Base-by-base conservation (phyloP, 2,797 vertebrate genomes). In the Parauchenoglanis punctatus region DNA sequence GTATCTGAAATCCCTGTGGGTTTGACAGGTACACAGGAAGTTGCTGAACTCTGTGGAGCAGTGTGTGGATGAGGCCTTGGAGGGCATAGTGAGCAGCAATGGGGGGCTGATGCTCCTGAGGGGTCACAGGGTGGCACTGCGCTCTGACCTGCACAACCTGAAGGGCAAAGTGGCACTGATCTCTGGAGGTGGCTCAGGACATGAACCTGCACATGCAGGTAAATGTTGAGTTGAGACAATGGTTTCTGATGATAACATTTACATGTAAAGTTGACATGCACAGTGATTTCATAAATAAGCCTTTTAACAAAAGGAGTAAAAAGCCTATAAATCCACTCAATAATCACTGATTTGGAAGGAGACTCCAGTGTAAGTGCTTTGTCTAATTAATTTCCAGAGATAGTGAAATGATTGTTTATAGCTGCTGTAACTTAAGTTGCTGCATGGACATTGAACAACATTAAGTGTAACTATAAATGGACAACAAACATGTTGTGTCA, bases 141-240 rank as follows among this genome's bases (percentile, higher is more conserved):
- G 97, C 0, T 93, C 95, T 0, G 97, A 99, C 88, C 90, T 97
- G 86, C 88, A 90, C 5, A 90, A 86, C 75, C 88, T 99, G 44
- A 95, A 80, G 59, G 98, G 97, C 15, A 96, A 90, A 11, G 98
- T 99, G 91, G 98, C 96, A 0, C 90, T 99, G 88, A 90, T 99
- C 7, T 98, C 98, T 0, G 98, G 98, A 0, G 98, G 98, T 0
- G 98, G 98, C 1, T 98, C 98, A 0, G 98, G 98, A 63, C 98
- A 99, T 0, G 98, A 99, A 93, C 98, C 98, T 0, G 97, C 98
- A 56, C 98, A 99, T 0, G 97, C 96, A n/a, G 97, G 98, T 98
- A 91, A 70, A 31, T 23, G 17, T 10, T 65, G 13, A 82, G 4
- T 18, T 49, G 7, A 63, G 40, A 80, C 4, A 78, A 0, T 58